phyloP scores from a whole-genome alignment of 2,113 vertebrate species.

The Myrmecophaga tridactyla region DNA sequence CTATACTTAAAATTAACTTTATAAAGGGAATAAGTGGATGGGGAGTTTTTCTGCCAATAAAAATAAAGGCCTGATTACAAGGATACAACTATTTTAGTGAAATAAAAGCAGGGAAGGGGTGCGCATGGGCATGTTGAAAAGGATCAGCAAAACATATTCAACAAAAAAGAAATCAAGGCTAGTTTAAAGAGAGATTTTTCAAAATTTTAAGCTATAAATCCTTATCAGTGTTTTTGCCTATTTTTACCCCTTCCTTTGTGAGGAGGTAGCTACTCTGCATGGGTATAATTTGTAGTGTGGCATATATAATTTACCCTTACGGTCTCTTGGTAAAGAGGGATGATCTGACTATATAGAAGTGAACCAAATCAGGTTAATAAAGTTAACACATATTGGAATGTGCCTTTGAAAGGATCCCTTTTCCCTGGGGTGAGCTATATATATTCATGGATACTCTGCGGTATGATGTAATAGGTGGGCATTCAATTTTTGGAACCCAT shows the following conservation, averaged over 20 bases:
- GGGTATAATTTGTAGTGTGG: background rate
- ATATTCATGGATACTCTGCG: background rate
- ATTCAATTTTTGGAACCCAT: too few relatives aligned
- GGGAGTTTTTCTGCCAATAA: conserved; percentile 59
- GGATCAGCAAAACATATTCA: background rate
- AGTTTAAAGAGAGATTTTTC: background rate
- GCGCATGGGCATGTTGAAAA: background rate
- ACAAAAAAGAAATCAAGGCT: conserved; percentile 16
- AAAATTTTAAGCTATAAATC: background rate
- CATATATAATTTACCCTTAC: background rate
- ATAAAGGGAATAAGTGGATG: conserved; percentile 2
- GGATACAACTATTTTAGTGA: background rate
- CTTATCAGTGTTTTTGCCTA: background rate
- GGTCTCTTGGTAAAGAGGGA: background rate
- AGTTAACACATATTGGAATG: background rate
- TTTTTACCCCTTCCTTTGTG: background rate
- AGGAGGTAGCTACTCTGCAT: background rate
- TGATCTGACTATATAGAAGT: background rate
- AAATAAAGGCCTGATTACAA: conserved; percentile 54
- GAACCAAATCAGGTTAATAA: background rate
- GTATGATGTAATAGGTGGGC: rapidly evolving
- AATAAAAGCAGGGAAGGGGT: background rate
- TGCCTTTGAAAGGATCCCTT: background rate
- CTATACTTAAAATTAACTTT: conserved; percentile 47
- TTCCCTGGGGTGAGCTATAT: background rate